phyloP scores from a whole-genome alignment of 1,140 invertebrate species.

The Rhagoletis zephyria region DNA sequence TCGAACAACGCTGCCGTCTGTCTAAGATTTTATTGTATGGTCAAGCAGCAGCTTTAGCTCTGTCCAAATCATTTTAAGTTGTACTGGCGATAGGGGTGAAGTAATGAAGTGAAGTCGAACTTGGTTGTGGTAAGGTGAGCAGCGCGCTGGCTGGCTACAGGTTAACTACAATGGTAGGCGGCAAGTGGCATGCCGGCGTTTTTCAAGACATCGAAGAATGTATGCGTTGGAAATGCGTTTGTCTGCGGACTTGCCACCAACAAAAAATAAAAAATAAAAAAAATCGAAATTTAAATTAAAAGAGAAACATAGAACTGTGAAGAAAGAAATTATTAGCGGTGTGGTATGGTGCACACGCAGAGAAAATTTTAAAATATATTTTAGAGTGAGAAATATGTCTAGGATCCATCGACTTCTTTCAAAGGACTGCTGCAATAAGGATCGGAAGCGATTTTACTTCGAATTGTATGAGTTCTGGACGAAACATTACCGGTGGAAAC shows the following conservation, averaged over 20 bases:
- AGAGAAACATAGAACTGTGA: constrained; percentile 5
- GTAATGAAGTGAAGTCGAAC: constrained; percentile 11
- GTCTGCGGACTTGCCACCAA: neutral
- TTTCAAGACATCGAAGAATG: neutral
- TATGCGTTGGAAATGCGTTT: neutral
- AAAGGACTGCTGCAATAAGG: too few relatives aligned
- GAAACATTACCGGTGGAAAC: too few relatives aligned
- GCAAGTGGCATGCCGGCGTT: constrained; percentile 20
- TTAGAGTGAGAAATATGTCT: too few relatives aligned
- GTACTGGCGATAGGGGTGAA: neutral
- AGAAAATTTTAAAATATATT: neutral
- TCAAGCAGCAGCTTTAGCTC: constrained; percentile 33
- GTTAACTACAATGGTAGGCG: neutral
- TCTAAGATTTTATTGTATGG: neutral
- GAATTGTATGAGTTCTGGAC: too few relatives aligned
- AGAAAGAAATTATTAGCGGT: constrained; percentile 36
- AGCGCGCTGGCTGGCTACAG: neutral
- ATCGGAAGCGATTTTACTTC: too few relatives aligned
- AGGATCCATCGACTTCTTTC: too few relatives aligned
- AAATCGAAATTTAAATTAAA: constrained; percentile 35
- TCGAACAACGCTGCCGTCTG: too few relatives aligned
- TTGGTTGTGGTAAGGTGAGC: neutral
- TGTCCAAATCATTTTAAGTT: neutral
- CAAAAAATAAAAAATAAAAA: constrained; percentile 7
- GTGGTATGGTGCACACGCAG: neutral